Conservation (phyloP, 2,113 vertebrate species). For the Crotalus horridus region DNA sequence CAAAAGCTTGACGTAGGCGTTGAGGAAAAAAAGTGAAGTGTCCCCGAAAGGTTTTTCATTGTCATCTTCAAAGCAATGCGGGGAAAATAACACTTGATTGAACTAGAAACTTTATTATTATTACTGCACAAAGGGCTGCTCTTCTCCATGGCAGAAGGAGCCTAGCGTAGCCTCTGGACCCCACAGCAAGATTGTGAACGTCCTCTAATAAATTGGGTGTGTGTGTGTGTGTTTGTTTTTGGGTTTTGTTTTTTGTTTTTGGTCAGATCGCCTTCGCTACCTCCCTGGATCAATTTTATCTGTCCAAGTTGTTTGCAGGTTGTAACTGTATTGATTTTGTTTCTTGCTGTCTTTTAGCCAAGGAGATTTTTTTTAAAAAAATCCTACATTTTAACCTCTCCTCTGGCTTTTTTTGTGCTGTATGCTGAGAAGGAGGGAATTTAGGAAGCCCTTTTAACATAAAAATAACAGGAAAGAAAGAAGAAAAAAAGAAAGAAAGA, state of each 20-base stretch:
- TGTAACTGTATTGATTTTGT: conserved; percentile 16
- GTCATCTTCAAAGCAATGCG: conserved; percentile 64
- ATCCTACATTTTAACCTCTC: background rate
- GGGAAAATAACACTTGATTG: conserved; percentile 72
- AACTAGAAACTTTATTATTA: conserved; percentile 68
- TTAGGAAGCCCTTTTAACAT: background rate
- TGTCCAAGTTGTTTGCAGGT: background rate
- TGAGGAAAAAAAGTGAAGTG: conserved; percentile 62
- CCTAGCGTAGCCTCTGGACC: background rate
- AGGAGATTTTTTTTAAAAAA: background rate
- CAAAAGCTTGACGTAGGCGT: conserved; percentile 57
- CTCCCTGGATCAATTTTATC: conserved; percentile 8
- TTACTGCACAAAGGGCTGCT: background rate
- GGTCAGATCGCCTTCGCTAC: background rate
- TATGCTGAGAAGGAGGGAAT: background rate
- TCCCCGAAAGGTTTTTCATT: conserved; percentile 67
- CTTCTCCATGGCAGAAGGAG: background rate
- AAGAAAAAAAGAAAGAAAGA: too few species aligned
- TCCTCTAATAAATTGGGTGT: background rate
- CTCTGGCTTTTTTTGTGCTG: background rate
- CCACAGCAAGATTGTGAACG: background rate
- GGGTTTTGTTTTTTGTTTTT: too few species aligned
- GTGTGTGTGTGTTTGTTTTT: too few species aligned
- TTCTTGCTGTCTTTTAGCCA: background rate
- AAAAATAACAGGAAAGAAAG: background rate